A percentile compares a stretch with the other conserved stretches of the same genome.
phyloP scores from a whole-genome alignment of 1,140 invertebrate genomes.

The Drosophila sulfurigaster region DNA sequence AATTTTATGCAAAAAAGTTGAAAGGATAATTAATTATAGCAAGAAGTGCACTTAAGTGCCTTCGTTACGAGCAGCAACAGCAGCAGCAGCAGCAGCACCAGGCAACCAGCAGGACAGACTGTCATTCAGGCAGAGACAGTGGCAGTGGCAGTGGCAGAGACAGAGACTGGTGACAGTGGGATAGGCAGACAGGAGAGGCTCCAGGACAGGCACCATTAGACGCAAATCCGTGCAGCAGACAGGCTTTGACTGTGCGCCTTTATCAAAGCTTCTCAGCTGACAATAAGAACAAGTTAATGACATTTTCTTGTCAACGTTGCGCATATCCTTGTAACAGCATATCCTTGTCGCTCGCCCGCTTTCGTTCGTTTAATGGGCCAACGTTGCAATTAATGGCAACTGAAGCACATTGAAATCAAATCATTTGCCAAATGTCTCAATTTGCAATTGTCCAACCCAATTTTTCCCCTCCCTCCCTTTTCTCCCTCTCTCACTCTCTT shows the following conservation, averaged over 20 bases:
- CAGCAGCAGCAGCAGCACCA: background rate
- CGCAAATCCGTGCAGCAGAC: constrained; percentile 73
- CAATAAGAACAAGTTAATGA: constrained; percentile 83
- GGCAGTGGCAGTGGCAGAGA: too few species aligned
- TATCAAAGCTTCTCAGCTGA: constrained; percentile 77
- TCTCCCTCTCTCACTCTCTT: constrained; percentile 20
- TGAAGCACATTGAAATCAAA: constrained; percentile 74
- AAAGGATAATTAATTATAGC: constrained; percentile 84
- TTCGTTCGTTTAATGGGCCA: constrained; percentile 38
- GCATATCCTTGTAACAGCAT: constrained; percentile 52
- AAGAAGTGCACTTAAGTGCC: constrained; percentile 83
- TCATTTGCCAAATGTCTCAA: constrained; percentile 78
- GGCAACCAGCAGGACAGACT: constrained; percentile 10
- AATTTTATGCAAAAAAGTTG: constrained; percentile 83
- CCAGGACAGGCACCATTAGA: constrained; percentile 64
- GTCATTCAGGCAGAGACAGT: background rate
- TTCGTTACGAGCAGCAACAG: constrained; percentile 74
- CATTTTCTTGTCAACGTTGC: constrained; percentile 76
- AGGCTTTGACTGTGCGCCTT: constrained; percentile 76
- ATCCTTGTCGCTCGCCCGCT: constrained; percentile 42
- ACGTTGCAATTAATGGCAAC: constrained; percentile 76
- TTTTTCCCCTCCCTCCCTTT: background rate
- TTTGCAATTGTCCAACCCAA: constrained; percentile 51
- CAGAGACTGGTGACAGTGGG: background rate
- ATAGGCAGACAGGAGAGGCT: background rate